Evolutionary conservation across 1,140 invertebrate genomes (phyloP).

Genomic region (Lepidurus packardi): DNA sequence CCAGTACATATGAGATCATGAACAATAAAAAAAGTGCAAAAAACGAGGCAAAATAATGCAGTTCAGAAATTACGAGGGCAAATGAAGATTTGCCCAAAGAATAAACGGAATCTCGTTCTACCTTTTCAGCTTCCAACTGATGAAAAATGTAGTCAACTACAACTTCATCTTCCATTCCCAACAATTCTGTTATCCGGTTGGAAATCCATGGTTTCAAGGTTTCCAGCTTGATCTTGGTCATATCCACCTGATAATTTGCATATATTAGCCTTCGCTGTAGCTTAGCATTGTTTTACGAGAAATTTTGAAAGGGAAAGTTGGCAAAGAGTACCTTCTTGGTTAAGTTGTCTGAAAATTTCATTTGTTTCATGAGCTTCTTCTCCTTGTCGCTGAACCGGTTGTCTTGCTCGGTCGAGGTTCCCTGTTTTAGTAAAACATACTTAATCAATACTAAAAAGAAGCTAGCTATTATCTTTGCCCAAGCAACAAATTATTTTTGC

Average conservation of each 20-base stretch:
- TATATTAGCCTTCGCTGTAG: not conserved
- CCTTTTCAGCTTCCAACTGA: constrained; percentile 87
- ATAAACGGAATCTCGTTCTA: constrained; percentile 42
- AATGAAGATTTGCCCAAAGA: not conserved
- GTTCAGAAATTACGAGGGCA: too few relatives aligned
- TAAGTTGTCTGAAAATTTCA: constrained; percentile 93
- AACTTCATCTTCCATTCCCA: constrained; percentile 97
- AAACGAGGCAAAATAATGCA: too few relatives aligned
- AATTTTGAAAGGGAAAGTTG: not conserved
- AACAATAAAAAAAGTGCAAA: not conserved
- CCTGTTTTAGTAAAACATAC: constrained; percentile 55
- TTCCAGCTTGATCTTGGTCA: constrained; percentile 96
- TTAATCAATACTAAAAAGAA: constrained; percentile 26
- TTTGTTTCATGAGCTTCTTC: constrained; percentile 96
- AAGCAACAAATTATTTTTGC: not conserved
- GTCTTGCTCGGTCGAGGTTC: constrained; percentile 96
- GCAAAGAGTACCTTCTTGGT: constrained; percentile 67
- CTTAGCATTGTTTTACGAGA: not conserved
- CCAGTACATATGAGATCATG: not conserved
- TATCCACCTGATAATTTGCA: constrained; percentile 72
- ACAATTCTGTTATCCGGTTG: constrained; percentile 86
- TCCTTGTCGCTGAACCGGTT: constrained; percentile 98
- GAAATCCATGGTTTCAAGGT: constrained; percentile 99
- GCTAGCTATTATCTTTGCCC: constrained; percentile 7
- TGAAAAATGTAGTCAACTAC: constrained; percentile 98